Percentiles rank a stretch among this genome's conserved stretches.
Evolutionary conservation across 2,797 vertebrate species (phyloP).

Genomic region (Poecilia wingei): DNA sequence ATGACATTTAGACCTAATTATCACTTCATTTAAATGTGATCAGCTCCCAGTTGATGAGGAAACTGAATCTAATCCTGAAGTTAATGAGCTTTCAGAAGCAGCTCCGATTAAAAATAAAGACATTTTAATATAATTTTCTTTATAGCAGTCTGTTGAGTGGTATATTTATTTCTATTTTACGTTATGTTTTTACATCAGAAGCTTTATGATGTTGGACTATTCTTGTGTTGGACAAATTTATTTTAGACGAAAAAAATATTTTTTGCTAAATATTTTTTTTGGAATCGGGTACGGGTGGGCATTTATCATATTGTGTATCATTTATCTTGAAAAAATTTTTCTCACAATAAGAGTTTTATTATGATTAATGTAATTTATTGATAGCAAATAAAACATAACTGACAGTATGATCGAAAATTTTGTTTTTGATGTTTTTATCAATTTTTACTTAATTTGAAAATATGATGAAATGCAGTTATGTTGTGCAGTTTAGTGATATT

Average conservation of each 20-base stretch:
- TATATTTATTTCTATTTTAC: not conserved
- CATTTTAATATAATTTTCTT: not conserved
- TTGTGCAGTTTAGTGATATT: no score
- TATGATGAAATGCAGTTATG: no score
- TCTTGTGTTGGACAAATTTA: not conserved
- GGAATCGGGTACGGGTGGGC: no score
- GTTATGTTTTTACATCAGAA: not conserved
- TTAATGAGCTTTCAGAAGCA: conserved; percentile 31
- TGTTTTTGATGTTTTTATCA: no score
- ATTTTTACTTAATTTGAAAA: no score
- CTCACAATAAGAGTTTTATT: no score
- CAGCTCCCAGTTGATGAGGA: conserved; percentile 25
- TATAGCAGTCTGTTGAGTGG: not conserved
- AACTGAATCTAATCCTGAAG: conserved; percentile 12
- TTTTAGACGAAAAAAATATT: not conserved
- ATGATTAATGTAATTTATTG: no score
- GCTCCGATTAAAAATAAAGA: conserved; percentile 3
- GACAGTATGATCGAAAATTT: no score
- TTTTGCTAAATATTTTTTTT: not conserved
- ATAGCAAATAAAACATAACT: no score
- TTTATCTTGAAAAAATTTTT: no score
- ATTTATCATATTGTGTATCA: no score
- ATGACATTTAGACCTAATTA: conserved; percentile 42
- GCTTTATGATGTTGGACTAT: not conserved
- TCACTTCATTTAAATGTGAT: conserved; percentile 29